Conservation (phyloP, 2,113 vertebrate genomes). For the Euleptes europaea region DNA sequence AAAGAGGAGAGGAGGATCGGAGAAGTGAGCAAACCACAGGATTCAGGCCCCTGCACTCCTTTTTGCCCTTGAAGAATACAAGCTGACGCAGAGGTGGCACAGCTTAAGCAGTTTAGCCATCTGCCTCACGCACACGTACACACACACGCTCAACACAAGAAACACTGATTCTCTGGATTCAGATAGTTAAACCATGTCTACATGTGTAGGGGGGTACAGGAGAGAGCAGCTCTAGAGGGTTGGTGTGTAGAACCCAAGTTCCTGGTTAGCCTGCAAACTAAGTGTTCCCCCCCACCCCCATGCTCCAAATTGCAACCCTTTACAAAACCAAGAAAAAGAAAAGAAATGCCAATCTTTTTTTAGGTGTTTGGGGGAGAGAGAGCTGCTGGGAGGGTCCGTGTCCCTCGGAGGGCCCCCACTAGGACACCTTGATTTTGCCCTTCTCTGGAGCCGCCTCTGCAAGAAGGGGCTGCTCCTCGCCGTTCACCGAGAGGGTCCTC, state of each 20-base stretch:
- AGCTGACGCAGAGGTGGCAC: conserved; percentile 35
- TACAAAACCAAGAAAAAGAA: conserved; percentile 62
- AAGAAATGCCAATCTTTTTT: conserved; percentile 50
- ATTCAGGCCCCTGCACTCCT: conserved; percentile 13
- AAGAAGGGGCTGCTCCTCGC: conserved; percentile 71
- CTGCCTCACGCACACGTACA: not conserved
- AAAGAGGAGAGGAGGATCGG: conserved; percentile 11
- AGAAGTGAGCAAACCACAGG: not conserved
- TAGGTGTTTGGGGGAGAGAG: conserved; percentile 55
- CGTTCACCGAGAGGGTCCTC: conserved; percentile 77
- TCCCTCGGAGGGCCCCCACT: conserved; percentile 64
- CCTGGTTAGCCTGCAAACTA: conserved; percentile 34
- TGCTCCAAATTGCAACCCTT: conserved; percentile 65
- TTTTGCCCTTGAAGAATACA: conserved; percentile 29
- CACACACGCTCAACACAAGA: not conserved
- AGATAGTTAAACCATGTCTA: conserved; percentile 33
- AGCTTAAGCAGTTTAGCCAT: conserved; percentile 25
- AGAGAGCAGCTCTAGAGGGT: conserved; percentile 37
- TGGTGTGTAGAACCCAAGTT: conserved; percentile 45
- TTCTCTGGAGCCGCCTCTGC: conserved; percentile 81
- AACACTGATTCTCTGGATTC: conserved; percentile 22
- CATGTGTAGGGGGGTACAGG: conserved; percentile 14
- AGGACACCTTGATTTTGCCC: conserved; percentile 96
- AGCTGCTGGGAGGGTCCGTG: conserved; percentile 68
- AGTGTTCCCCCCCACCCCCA: conserved; percentile 57